These are phyloP conservation scores for Aromia moschata DNA, from an alignment of 2,888 invertebrate genomes.

Conservation along the genomic window DNA sequence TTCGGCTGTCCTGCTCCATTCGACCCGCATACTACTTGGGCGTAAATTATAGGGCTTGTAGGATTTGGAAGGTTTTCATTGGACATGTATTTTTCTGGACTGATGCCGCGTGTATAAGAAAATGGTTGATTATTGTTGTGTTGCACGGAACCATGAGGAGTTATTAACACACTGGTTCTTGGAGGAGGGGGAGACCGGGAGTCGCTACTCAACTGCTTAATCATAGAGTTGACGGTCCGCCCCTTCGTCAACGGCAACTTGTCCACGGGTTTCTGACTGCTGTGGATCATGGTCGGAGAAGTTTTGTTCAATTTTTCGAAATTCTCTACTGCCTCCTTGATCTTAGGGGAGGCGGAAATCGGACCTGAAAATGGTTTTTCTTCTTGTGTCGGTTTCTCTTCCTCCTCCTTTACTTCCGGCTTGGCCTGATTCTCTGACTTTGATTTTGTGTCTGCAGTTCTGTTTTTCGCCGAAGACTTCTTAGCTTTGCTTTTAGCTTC, in stretches of 20 bases:
- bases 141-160: constrained; percentile 69
- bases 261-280: constrained; percentile 76
- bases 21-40: constrained; percentile 73
- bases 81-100: constrained; percentile 58
- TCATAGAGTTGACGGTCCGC: constrained; percentile 79
- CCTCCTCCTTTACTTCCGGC: constrained; percentile 10
- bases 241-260: constrained; percentile 76
- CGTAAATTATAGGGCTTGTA: constrained; percentile 74
- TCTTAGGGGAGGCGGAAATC: constrained; percentile 52
- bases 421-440: not conserved
- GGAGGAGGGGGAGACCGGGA: constrained; percentile 73
- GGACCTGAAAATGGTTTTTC: constrained; percentile 47
- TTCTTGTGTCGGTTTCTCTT: constrained; percentile 37
- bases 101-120: constrained; percentile 75
- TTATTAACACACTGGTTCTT: constrained; percentile 67
- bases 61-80: constrained; percentile 56
- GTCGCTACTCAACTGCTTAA: constrained; percentile 78
- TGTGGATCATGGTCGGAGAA: constrained; percentile 72
- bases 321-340: constrained; percentile 66
- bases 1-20: constrained; percentile 55
- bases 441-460: constrained; percentile 23
- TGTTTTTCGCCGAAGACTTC: constrained; percentile 22
- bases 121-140: constrained; percentile 82
- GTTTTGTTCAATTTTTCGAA: constrained; percentile 59
- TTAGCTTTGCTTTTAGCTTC: constrained; percentile 36